Evolutionary conservation across 2,888 invertebrate genomes (phyloP).

Genomic region (Leptura quadrifasciata): DNA sequence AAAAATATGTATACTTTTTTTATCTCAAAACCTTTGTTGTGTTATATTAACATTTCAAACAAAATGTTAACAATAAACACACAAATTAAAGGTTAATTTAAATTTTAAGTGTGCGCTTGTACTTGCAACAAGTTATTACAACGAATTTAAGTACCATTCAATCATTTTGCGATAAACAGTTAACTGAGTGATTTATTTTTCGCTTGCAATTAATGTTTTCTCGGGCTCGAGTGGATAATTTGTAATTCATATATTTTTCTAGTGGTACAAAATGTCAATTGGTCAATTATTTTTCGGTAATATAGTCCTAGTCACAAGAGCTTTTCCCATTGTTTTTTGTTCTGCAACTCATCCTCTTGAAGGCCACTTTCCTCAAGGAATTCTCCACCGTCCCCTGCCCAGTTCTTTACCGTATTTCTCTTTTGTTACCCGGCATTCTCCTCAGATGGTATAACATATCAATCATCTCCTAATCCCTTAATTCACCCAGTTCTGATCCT

Average conservation of each 20-base stretch:
- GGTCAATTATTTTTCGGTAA: neutral
- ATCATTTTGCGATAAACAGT: neutral
- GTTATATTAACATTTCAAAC: conserved; percentile 14
- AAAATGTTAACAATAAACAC: neutral
- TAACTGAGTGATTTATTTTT: neutral
- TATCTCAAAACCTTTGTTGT: neutral
- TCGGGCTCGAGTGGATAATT: neutral
- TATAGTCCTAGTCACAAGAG: too few species aligned
- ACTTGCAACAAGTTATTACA: neutral
- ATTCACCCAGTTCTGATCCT: too few species aligned
- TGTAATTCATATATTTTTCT: neutral
- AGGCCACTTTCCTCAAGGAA: too few species aligned
- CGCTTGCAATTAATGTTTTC: neutral
- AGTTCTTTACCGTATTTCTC: too few species aligned
- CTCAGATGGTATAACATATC: too few species aligned
- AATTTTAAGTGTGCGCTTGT: neutral
- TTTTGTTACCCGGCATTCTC: too few species aligned
- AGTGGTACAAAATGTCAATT: neutral
- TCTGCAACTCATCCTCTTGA: too few species aligned
- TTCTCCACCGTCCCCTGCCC: too few species aligned
- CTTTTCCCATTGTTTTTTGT: too few species aligned
- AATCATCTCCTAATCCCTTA: too few species aligned
- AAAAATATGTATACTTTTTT: conserved; percentile 23
- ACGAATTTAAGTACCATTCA: neutral
- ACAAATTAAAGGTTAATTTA: conserved; percentile 5